phyloP scores from a whole-genome alignment of 2,797 vertebrate genomes.

The Salmo trutta region DNA sequence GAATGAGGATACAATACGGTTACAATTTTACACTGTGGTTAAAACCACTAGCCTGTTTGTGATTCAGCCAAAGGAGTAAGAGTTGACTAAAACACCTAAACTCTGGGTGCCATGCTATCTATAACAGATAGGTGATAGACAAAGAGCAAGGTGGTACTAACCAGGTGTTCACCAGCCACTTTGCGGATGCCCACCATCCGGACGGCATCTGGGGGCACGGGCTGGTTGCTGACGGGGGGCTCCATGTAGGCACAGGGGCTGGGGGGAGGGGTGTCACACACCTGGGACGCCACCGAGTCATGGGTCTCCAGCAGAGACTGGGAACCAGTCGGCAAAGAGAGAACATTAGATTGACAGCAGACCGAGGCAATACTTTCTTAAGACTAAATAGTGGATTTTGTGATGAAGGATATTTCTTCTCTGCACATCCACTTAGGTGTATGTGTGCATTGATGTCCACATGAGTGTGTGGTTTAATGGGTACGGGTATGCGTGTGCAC shows the following conservation, averaged over 20 bases:
- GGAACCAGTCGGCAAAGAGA: constrained; percentile 4
- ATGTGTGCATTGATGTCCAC: constrained; percentile 10
- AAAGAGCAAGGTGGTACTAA: constrained; percentile 21
- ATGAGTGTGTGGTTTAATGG: not conserved
- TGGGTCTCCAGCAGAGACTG: constrained; percentile 93
- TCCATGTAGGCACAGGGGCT: constrained; percentile 80
- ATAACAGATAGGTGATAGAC: not conserved
- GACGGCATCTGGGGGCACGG: constrained; percentile 83
- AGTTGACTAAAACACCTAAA: not conserved
- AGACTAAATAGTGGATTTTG: not conserved
- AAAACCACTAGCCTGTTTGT: no score
- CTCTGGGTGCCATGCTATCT: not conserved
- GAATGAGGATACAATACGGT: no score
- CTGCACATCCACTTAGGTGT: not conserved
- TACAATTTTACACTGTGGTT: no score
- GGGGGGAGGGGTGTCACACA: constrained; percentile 82
- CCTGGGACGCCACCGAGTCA: constrained; percentile 90
- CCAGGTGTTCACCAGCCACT: constrained; percentile 87
- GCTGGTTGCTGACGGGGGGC: constrained; percentile 57
- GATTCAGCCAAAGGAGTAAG: no score
- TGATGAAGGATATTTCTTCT: not conserved
- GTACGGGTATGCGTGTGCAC: not conserved
- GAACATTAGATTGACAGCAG: not conserved
- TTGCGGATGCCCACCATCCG: constrained; percentile 96
- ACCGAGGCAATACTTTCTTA: not conserved